Evolutionary conservation across 2,888 invertebrate species (phyloP).

Genomic region (Tipula helvola): DNA sequence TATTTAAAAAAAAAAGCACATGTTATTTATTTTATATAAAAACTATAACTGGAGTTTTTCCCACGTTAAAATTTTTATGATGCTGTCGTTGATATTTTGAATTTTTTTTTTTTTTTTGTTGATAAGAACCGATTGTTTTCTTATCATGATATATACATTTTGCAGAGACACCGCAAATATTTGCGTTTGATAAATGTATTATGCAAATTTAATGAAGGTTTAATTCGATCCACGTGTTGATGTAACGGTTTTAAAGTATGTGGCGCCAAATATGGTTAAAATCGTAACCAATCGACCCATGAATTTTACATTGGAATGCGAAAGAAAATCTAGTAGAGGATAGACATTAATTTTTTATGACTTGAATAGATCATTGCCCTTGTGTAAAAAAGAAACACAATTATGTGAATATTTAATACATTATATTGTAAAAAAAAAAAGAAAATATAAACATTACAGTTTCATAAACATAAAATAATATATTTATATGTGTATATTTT

Average conservation of each 20-base stretch:
- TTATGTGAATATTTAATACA: too few species aligned
- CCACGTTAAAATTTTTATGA: neutral
- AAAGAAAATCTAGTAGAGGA: neutral
- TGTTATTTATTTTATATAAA: neutral
- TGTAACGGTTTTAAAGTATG: neutral
- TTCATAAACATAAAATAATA: neutral
- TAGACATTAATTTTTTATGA: slow-evolving; percentile 9
- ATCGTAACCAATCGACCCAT: neutral
- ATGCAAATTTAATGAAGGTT: neutral
- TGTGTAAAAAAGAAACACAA: neutral
- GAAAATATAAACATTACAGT: neutral
- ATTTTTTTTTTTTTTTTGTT: neutral
- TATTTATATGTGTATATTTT: neutral
- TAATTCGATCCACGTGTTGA: neutral
- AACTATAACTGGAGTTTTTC: neutral
- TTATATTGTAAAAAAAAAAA: too few species aligned
- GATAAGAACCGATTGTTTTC: neutral
- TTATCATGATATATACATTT: neutral
- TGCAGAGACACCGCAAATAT: neutral
- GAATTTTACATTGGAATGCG: slow-evolving; percentile 9
- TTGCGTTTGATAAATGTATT: neutral
- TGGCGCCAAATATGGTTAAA: neutral
- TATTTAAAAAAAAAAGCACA: neutral
- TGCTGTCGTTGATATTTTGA: neutral
- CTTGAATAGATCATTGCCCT: slow-evolving; percentile 12